Conservation (phyloP, 2,888 invertebrate genomes). For the Strigamia transsilvanica region DNA sequence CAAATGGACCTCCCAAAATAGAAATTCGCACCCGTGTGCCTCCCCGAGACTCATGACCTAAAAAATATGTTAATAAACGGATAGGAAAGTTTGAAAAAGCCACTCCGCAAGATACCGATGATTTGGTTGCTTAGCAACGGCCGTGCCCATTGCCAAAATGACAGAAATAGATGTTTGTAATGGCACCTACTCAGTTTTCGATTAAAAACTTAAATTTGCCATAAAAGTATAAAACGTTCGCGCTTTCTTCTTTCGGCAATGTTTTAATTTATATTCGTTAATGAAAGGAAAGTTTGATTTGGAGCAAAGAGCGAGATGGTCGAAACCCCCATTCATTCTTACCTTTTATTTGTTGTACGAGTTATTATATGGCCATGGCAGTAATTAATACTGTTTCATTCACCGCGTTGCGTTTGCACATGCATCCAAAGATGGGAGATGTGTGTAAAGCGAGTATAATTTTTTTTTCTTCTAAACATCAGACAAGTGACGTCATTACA, state of each 20-base stretch:
- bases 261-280: neutral
- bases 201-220: neutral
- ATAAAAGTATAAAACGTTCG: neutral
- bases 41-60: conserved; percentile 28
- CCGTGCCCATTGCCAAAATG: neutral
- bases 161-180: conserved; percentile 10
- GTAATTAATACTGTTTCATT: conserved; percentile 1
- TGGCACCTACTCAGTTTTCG: neutral
- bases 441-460: neutral
- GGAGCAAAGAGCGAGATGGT: too few relatives aligned
- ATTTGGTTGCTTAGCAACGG: conserved; percentile 27
- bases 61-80: conserved; percentile 27
- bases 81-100: neutral
- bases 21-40: neutral
- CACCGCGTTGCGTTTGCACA: neutral
- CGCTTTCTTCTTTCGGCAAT: neutral
- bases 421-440: neutral
- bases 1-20: conserved; percentile 49
- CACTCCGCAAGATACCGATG: conserved; percentile 5
- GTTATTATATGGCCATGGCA: neutral
- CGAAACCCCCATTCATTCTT: too few relatives aligned
- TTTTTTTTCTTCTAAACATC: neutral
- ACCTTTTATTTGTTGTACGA: too few relatives aligned
- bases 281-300: too few relatives aligned
- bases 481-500: neutral